These are phyloP conservation scores for Lycaena phlaeas DNA, from an alignment of 2,888 invertebrate genomes.

Conservation along the genomic window DNA sequence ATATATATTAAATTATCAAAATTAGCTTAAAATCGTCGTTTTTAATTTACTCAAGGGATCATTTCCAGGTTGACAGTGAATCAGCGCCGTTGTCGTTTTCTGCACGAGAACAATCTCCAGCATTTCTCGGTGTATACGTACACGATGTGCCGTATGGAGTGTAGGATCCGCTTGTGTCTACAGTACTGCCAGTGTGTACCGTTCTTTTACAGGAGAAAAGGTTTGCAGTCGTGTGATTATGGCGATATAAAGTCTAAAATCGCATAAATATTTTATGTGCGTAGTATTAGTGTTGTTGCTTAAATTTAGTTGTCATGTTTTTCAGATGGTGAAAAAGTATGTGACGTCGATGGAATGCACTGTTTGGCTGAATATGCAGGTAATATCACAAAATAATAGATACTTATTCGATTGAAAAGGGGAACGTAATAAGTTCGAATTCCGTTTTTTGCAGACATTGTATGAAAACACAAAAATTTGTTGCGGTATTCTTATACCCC, in stretches of 20 bases:
- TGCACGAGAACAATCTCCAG: slow-evolving; percentile 74
- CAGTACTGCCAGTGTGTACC: slow-evolving; percentile 80
- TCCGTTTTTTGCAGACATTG: too few species aligned
- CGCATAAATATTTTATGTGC: too few species aligned
- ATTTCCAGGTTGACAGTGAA: slow-evolving; percentile 65
- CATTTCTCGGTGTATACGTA: slow-evolving; percentile 80
- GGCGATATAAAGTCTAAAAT: too few species aligned
- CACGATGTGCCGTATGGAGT: slow-evolving; percentile 80
- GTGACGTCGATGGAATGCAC: slow-evolving; percentile 75
- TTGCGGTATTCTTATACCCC: too few species aligned
- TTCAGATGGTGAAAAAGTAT: slow-evolving; percentile 70
- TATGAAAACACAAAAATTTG: too few species aligned
- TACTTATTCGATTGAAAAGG: too few species aligned
- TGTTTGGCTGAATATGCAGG: slow-evolving; percentile 75
- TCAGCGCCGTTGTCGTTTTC: slow-evolving; percentile 80
- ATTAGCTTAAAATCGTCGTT: too few species aligned
- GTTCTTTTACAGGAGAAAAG: slow-evolving; percentile 78
- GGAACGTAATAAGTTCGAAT: too few species aligned
- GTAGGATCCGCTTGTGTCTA: slow-evolving; percentile 75
- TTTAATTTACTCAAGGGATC: neutral
- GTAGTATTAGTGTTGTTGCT: too few species aligned
- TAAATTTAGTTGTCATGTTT: too few species aligned
- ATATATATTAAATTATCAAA: too few species aligned
- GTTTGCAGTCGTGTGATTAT: too few species aligned
- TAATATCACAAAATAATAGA: slow-evolving; percentile 21